Base-by-base conservation (phyloP, 2,888 invertebrate genomes). In the Parapristionchus giblindavisi region DNA sequence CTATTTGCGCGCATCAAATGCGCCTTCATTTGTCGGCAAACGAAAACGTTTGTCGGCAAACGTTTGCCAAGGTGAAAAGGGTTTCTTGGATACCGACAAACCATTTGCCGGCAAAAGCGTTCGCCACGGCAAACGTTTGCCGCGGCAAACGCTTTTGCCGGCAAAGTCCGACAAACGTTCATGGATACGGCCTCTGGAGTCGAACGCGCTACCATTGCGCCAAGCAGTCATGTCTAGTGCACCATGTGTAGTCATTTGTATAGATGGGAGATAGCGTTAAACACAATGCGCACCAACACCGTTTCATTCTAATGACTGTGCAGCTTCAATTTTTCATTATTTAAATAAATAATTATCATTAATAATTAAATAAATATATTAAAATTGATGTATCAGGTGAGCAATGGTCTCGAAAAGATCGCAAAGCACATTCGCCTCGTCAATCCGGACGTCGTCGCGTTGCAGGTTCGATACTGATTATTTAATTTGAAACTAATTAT, bases 391-490 rank as follows among this genome's bases (percentile, higher is more conserved):
- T 43, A 52, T 4, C 56, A 71, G 70, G 70, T 71, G 3, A 56
- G 77, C 6, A 77, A 85, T 54, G 85, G 85, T 1, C 66, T 80
- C 48, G 72, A 78, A 48, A 85, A 85, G 51, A 82, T 85, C 29
- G 84, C 83, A 24, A 84, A 83, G 43, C 85, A 85, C 63, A 85
- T 85, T 43, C 36, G 75, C 56, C 48, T 76, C 36, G 80, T 85
- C 29, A 78, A 85, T 75, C 84, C 85, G 4, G 83, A 84, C 75
- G 66, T 83, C n/a, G 83, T 84, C 6, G 79, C 80, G 6, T 56
- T 84, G 8, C 83, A 84, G 82, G 84, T 83, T 5, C 8, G 48
- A 21, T 11, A 48, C 14, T 11, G 21, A 48, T 48, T 48, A 21
- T n/a, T 56, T 56, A 11, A 24, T 56, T 56, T 56, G 14, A 11